Evolutionary conservation across 2,113 vertebrate genomes (phyloP).

Genomic region (Macroglossus sobrinus): DNA sequence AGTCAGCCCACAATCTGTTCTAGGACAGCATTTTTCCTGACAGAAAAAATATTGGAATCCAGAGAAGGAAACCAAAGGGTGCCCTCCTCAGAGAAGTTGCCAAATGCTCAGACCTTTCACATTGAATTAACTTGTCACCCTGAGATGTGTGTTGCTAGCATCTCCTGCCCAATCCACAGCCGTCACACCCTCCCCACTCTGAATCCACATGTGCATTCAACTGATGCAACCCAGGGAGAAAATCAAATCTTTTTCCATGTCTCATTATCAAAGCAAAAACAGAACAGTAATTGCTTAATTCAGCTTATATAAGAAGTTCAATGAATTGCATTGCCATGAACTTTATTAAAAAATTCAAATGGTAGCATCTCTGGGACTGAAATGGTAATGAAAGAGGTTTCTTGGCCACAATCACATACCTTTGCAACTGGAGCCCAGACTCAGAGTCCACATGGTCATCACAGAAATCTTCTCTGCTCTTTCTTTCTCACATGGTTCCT

Average conservation of each 20-base stretch:
- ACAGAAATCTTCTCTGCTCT: background rate
- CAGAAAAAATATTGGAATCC: constrained; percentile 45
- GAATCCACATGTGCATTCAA: constrained; percentile 37
- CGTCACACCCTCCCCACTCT: constrained; percentile 39
- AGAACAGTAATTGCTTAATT: background rate
- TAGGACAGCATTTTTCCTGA: constrained; percentile 1
- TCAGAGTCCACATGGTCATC: background rate
- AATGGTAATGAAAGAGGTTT: background rate
- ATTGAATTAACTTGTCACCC: constrained; percentile 73
- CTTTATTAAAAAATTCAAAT: background rate
- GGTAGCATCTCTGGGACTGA: background rate
- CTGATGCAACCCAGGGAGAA: background rate
- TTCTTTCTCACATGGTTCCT: background rate
- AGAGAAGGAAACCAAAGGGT: constrained; percentile 59
- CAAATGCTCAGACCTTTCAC: constrained; percentile 68
- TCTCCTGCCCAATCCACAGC: constrained; percentile 37
- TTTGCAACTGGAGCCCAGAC: background rate
- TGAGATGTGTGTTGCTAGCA: constrained; percentile 62
- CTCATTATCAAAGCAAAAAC: background rate
- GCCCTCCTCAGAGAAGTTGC: constrained; percentile 63
- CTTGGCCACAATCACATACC: background rate
- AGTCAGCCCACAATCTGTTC: background rate
- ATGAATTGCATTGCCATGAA: background rate
- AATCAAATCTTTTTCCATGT: background rate
- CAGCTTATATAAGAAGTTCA: background rate